Base-by-base conservation (phyloP, 2,888 invertebrate species). In the Bimastos eiseni region DNA sequence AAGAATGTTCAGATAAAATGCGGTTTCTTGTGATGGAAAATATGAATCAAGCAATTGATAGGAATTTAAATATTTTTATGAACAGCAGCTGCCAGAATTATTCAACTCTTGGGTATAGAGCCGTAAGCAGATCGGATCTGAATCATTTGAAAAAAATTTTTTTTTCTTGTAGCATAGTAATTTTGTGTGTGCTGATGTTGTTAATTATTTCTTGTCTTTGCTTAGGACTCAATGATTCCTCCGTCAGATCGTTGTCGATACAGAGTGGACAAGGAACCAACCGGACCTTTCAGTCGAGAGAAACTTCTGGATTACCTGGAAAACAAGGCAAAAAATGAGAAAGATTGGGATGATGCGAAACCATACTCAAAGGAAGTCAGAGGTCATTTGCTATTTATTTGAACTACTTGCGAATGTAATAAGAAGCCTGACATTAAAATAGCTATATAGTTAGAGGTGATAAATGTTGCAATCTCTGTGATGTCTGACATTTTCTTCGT, bases 251-350 rank as follows among this genome's bases (percentile, higher is more conserved):
- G 99, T 93, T 98, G 97, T 95, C 98, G 98, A 95, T 98, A 99
- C 95, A 98, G 98, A 95, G 99, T 99, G 94, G 97, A 97, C 93
- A 99, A 99, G 96, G 96, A 97, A 94, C 97, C 99, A 34, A 99
- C 99, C 38, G 99, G 99, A 88, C 99, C 99, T 33, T 96, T 98
- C 93, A 97, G 98, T 96, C 96, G 99, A 91, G 98, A 98, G 96
- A 93, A 93, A 34, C 93, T 95, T 90, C 92, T 95, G 8, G 93
- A 94, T 36, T 95, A 94, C 92, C 91, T 95, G 83, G 99, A 99
- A 95, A 98, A 98, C 95, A 98, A 98, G 95, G 99, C 99, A n/a
- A 96, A 98, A 93, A 98, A 98, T 95, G 98, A 99, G 91, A 98
- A 99, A 90, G 99, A 99, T 96, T 97, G 97, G 96, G 99, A 99